phyloP scores from a whole-genome alignment of 1,140 invertebrate genomes.

The Megalonaias nervosa region DNA sequence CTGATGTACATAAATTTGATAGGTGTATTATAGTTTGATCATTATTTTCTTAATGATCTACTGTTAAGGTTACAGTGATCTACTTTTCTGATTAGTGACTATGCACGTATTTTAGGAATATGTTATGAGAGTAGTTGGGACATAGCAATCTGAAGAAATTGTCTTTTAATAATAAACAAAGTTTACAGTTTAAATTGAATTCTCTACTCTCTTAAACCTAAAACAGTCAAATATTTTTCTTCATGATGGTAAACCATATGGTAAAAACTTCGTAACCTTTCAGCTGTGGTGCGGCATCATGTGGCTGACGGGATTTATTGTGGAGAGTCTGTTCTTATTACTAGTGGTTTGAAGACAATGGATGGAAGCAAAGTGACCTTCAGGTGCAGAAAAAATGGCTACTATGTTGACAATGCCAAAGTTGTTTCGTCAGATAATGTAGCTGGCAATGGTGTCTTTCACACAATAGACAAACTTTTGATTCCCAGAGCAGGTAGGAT shows the following conservation, averaged over 20 bases:
- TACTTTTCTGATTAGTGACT: too few species aligned
- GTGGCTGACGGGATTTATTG: slow-evolving; percentile 52
- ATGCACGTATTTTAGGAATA: too few species aligned
- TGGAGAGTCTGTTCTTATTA: slow-evolving; percentile 48
- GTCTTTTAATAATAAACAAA: too few species aligned
- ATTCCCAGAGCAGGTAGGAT: slow-evolving; percentile 69
- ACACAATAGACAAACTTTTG: slow-evolving; percentile 73
- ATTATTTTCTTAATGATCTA: too few species aligned
- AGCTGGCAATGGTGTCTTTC: slow-evolving; percentile 69
- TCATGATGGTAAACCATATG: neutral
- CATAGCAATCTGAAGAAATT: too few species aligned
- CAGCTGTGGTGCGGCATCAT: slow-evolving; percentile 57
- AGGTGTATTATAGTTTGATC: too few species aligned
- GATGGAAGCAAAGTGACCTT: slow-evolving; percentile 46
- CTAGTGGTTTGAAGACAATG: slow-evolving; percentile 43
- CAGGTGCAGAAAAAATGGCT: slow-evolving; percentile 48
- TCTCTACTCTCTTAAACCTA: too few species aligned
- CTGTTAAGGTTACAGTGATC: too few species aligned
- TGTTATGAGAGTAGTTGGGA: too few species aligned
- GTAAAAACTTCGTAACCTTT: neutral
- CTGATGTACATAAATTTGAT: too few species aligned
- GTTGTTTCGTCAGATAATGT: slow-evolving; percentile 62
- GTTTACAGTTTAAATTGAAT: too few species aligned
- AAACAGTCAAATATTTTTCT: too few species aligned
- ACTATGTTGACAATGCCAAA: slow-evolving; percentile 45